Evolutionary conservation across 2,113 vertebrate species (phyloP).

Genomic region (Thamnophis sirtalis): DNA sequence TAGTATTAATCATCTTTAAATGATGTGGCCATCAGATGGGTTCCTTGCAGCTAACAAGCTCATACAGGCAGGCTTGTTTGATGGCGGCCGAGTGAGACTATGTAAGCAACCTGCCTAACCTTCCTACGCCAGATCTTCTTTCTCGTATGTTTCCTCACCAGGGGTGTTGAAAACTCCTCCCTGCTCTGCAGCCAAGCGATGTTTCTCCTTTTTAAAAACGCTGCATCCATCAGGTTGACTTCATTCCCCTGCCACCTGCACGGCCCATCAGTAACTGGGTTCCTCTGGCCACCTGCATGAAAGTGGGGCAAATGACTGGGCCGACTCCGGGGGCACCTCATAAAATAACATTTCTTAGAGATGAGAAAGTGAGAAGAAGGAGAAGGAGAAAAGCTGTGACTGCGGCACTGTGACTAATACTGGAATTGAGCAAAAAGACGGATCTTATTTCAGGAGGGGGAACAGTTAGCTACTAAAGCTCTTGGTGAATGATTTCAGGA

Average conservation of each 20-base stretch:
- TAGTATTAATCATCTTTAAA: constrained; percentile 76
- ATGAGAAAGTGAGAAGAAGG: constrained; percentile 66
- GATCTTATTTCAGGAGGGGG: constrained; percentile 90
- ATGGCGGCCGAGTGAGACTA: constrained; percentile 36
- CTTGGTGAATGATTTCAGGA: constrained; percentile 86
- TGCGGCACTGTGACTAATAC: constrained; percentile 91
- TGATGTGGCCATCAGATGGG: constrained; percentile 61
- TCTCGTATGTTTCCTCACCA: constrained; percentile 62
- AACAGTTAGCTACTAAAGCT: constrained; percentile 80
- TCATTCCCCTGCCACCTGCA: constrained; percentile 13
- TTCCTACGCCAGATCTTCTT: constrained; percentile 54
- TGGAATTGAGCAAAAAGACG: constrained; percentile 99
- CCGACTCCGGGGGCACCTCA: background rate
- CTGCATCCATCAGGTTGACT: constrained; percentile 50
- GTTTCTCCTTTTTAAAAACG: constrained; percentile 54
- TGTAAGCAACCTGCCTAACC: constrained; percentile 46
- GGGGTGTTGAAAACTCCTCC: constrained; percentile 63
- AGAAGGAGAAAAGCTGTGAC: constrained; percentile 61
- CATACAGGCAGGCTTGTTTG: constrained; percentile 58
- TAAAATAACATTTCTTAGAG: constrained; percentile 63
- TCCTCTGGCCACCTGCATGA: constrained; percentile 47
- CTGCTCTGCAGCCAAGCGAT: constrained; percentile 47
- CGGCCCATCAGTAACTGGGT: background rate
- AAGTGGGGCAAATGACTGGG: constrained; percentile 43
- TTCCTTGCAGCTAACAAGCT: constrained; percentile 69